A percentile compares a stretch with the other conserved stretches of the same genome.
Evolutionary conservation across 2,888 invertebrate genomes (phyloP).

Genomic region (Hypselothyrea guttata): DNA sequence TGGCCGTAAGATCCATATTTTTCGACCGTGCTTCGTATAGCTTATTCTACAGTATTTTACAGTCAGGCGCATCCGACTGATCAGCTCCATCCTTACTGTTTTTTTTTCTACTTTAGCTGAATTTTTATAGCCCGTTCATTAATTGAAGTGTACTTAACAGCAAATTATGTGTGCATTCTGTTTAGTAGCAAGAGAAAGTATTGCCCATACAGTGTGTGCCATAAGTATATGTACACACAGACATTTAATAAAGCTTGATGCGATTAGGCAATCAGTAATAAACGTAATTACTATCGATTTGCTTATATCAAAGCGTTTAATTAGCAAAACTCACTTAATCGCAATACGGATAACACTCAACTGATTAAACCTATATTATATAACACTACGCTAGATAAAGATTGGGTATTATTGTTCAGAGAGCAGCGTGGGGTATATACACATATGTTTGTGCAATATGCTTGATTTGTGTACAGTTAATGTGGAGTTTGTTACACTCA

Average conservation of each 20-base stretch:
- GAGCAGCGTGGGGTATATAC: background rate
- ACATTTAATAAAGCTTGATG: constrained; percentile 12
- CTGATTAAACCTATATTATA: constrained; percentile 10
- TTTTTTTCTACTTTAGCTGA: constrained; percentile 7
- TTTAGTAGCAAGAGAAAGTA: constrained; percentile 9
- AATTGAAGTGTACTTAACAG: constrained; percentile 32
- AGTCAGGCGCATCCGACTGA: too few relatives aligned
- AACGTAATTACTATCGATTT: constrained; percentile 30
- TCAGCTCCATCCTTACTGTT: background rate
- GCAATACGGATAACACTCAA: constrained; percentile 22
- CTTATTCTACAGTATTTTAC: too few relatives aligned
- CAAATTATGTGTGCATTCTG: constrained; percentile 1
- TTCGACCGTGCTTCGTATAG: too few relatives aligned
- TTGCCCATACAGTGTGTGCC: background rate
- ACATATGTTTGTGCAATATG: background rate
- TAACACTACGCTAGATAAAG: too few relatives aligned
- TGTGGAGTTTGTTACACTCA: too few relatives aligned
- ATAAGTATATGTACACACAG: background rate
- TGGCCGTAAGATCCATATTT: too few relatives aligned
- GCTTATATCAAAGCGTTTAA: constrained; percentile 34
- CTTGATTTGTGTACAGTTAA: background rate
- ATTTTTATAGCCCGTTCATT: constrained; percentile 15
- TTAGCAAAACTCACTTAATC: constrained; percentile 12
- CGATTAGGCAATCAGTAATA: constrained; percentile 29
- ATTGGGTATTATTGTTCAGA: too few relatives aligned